Percentiles rank a stretch among this genome's conserved stretches.
phyloP scores from a whole-genome alignment of 2,797 vertebrate species.

The Melanotaenia pygmaea region DNA sequence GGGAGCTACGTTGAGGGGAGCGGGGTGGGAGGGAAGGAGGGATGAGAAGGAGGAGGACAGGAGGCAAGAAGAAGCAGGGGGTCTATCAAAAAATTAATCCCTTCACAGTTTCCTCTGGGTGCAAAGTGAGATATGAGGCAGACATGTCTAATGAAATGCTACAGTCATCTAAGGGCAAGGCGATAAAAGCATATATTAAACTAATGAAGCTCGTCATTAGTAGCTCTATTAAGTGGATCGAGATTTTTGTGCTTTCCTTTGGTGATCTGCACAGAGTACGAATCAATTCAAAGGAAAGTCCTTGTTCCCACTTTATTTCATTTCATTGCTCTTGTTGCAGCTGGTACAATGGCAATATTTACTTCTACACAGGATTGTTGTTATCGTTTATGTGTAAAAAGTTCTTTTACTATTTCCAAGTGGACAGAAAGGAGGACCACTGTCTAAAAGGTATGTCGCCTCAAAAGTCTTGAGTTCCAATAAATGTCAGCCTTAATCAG shows the following conservation, averaged over 20 bases:
- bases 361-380: background rate
- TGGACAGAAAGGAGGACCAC: background rate
- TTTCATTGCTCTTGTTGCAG: background rate
- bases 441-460: background rate
- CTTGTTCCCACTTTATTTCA: slow-evolving; percentile 20
- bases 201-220: slow-evolving; percentile 78
- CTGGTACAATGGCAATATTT: background rate
- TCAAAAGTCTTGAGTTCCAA: background rate
- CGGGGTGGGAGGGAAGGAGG: slow-evolving; percentile 41
- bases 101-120: slow-evolving; percentile 81
- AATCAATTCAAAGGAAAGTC: slow-evolving; percentile 62
- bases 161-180: slow-evolving; percentile 77
- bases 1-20: slow-evolving; percentile 66
- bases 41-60: slow-evolving; percentile 48
- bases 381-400: background rate
- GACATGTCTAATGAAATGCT: slow-evolving; percentile 79
- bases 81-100: slow-evolving; percentile 83
- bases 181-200: slow-evolving; percentile 77
- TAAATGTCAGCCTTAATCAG: background rate
- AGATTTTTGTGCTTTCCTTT: slow-evolving; percentile 57
- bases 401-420: background rate
- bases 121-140: slow-evolving; percentile 84
- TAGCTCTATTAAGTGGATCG: slow-evolving; percentile 67
- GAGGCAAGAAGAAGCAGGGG: slow-evolving; percentile 71
- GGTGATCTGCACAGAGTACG: slow-evolving; percentile 65